Evolutionary conservation across 2,797 vertebrate genomes (phyloP).

Genomic region (Sparus aurata): DNA sequence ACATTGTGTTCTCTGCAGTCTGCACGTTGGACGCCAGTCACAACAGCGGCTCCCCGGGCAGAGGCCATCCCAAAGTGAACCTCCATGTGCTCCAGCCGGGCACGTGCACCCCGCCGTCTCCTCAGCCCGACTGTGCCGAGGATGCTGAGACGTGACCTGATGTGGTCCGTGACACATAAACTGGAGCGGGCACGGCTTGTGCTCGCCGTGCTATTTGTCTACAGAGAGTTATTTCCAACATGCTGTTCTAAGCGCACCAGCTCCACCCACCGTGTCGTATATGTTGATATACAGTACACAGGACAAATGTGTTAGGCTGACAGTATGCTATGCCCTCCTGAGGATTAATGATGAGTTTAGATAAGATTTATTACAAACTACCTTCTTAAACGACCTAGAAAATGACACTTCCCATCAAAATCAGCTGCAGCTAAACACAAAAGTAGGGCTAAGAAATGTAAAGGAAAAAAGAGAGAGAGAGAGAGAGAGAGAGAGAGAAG

Average conservation of each 20-base stretch:
- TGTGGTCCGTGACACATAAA: neutral
- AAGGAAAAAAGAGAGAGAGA: too few species aligned
- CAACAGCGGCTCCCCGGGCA: slow-evolving; percentile 42
- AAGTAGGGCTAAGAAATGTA: neutral
- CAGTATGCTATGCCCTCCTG: neutral
- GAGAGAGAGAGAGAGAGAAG: too few species aligned
- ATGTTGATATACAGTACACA: neutral
- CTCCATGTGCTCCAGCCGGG: slow-evolving; percentile 20
- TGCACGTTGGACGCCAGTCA: slow-evolving; percentile 46
- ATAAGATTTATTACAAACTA: too few species aligned
- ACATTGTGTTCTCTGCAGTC: slow-evolving; percentile 55
- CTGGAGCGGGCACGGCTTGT: neutral
- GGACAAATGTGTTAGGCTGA: neutral
- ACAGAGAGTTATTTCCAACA: neutral
- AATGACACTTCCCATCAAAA: too few species aligned
- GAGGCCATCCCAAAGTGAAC: slow-evolving; percentile 32
- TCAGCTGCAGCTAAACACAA: neutral
- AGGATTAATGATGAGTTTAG: too few species aligned
- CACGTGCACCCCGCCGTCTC: slow-evolving; percentile 53
- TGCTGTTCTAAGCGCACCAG: neutral
- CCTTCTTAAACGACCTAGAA: too few species aligned
- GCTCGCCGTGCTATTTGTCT: neutral
- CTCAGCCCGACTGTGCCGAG: slow-evolving; percentile 22
- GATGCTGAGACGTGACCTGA: slow-evolving; percentile 20
- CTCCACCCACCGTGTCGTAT: neutral